phyloP scores from a whole-genome alignment of 2,113 vertebrate species.

The Cyanocitta stelleri region DNA sequence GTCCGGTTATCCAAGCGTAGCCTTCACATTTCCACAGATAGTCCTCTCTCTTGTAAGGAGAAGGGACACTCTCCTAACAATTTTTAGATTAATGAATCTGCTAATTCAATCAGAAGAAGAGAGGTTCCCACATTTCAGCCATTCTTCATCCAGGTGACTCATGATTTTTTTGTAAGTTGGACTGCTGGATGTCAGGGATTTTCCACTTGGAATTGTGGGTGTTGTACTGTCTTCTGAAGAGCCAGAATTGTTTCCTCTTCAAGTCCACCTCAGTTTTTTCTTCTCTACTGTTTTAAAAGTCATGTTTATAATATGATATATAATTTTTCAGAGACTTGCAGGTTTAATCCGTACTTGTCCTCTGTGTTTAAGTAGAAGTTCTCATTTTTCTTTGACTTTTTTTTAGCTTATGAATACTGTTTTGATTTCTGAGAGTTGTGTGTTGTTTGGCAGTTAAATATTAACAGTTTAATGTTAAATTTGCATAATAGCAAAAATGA shows the following conservation, averaged over 20 bases:
- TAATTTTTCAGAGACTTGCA: neutral
- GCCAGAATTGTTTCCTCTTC: neutral
- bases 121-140: neutral
- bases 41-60: neutral
- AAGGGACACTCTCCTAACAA: neutral
- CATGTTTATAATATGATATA: neutral
- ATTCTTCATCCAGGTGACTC: neutral
- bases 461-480: constrained; percentile 30
- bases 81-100: neutral
- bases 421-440: neutral
- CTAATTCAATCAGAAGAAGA: neutral
- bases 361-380: neutral
- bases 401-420: neutral
- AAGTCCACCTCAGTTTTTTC: neutral
- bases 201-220: neutral
- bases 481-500: neutral
- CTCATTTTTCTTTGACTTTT: neutral
- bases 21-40: neutral
- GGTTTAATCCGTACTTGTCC: neutral
- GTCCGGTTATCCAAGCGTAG: neutral
- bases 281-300: neutral
- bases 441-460: constrained; percentile 14
- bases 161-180: neutral
- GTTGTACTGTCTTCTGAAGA: neutral
- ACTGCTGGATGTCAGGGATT: neutral